phyloP scores from a whole-genome alignment of 2,888 invertebrate species.

The Cheilosia scutellata region DNA sequence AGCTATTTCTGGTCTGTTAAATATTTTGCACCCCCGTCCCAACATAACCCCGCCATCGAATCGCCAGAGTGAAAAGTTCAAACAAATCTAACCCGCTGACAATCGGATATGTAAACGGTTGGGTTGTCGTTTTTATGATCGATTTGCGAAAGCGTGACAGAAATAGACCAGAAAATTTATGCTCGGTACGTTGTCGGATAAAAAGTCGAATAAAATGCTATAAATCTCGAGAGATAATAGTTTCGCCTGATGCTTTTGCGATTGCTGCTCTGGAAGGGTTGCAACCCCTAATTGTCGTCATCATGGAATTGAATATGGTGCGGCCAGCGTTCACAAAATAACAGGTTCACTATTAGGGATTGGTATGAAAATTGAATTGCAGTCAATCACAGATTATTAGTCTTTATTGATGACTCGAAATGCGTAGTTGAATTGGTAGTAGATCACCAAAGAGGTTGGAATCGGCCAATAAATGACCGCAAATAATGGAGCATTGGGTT shows the following conservation, averaged over 20 bases:
- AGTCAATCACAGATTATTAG: constrained; percentile 50
- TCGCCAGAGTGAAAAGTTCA: constrained; percentile 30
- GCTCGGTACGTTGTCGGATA: constrained; percentile 28
- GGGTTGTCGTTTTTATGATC: constrained; percentile 47
- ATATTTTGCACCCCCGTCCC: constrained; percentile 40
- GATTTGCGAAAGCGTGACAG: constrained; percentile 56
- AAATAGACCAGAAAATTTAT: constrained; percentile 49
- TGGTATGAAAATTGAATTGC: constrained; percentile 51
- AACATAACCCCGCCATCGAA: neutral
- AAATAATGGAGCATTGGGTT: neutral
- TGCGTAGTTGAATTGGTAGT: constrained; percentile 11
- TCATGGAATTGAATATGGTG: neutral
- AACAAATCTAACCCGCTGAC: constrained; percentile 25
- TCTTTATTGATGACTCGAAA: constrained; percentile 33
- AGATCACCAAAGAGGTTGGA: neutral
- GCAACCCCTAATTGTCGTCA: constrained; percentile 44
- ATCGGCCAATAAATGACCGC: constrained; percentile 18
- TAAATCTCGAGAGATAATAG: constrained; percentile 66
- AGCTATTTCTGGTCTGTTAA: constrained; percentile 62
- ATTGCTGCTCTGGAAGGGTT: constrained; percentile 13
- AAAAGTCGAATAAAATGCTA: constrained; percentile 57
- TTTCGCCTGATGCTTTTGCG: constrained; percentile 11
- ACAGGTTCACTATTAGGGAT: constrained; percentile 7
- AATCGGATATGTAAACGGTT: constrained; percentile 40
- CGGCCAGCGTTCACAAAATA: constrained; percentile 9